phyloP scores from a whole-genome alignment of 2,797 vertebrate genomes.

The Poecilia wingei region DNA sequence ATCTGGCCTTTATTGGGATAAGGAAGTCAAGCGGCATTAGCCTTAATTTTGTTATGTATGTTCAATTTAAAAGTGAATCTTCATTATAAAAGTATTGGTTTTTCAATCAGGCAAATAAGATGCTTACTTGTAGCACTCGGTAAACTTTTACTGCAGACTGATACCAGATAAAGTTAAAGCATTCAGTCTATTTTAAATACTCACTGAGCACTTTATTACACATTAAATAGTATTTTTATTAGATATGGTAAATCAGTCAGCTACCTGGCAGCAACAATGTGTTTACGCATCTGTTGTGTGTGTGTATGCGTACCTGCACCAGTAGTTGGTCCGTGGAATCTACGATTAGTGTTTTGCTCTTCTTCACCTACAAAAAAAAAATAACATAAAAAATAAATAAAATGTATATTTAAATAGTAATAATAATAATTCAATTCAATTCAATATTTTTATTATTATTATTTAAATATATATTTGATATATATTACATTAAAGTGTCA shows the following conservation, averaged over 20 bases:
- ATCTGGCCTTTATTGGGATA: neutral
- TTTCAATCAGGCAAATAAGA: neutral
- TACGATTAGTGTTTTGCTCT: rapidly evolving
- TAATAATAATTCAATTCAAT: no score
- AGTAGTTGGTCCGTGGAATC: rapidly evolving
- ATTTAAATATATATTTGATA: no score
- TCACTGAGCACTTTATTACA: no score
- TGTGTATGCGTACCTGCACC: neutral
- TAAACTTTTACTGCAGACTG: neutral
- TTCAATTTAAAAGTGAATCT: neutral
- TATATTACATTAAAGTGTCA: neutral
- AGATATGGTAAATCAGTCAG: neutral
- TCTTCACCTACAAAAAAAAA: neutral
- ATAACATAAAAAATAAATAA: no score
- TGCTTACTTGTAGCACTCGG: neutral
- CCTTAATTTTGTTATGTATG: neutral
- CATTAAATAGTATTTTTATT: neutral
- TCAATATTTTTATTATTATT: no score
- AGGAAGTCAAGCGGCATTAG: neutral
- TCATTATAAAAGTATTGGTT: neutral
- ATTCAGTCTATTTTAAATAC: no score
- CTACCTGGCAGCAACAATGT: no score
- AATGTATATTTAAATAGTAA: no score
- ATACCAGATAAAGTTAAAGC: neutral
- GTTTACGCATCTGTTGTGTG: neutral